Evolutionary conservation across 2,888 invertebrate species (phyloP).

Genomic region (Phyllotreta cruciferae): DNA sequence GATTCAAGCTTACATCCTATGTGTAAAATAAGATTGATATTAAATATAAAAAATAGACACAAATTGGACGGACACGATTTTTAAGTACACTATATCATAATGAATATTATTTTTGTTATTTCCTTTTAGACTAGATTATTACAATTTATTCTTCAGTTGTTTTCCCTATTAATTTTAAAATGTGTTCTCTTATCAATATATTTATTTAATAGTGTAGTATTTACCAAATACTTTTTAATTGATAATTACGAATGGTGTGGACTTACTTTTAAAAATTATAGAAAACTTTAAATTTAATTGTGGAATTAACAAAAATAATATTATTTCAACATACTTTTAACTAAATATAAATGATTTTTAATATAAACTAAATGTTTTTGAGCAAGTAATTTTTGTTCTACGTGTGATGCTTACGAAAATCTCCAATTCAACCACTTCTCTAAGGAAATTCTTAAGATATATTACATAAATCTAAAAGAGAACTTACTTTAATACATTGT

Average conservation of each 20-base stretch:
- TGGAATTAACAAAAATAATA: conserved; percentile 1
- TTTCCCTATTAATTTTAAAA: too few species aligned
- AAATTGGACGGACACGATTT: conserved; percentile 42
- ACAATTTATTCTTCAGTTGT: too few species aligned
- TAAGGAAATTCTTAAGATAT: background rate
- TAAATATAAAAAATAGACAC: conserved; percentile 36
- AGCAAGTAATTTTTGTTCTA: background rate
- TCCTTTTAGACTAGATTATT: background rate
- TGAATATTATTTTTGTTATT: too few species aligned
- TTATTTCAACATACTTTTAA: background rate
- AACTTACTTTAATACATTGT: conserved; percentile 10
- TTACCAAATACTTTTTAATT: too few species aligned
- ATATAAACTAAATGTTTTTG: background rate
- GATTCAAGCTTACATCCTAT: background rate
- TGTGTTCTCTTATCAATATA: too few species aligned
- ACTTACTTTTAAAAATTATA: background rate
- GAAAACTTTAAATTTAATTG: background rate
- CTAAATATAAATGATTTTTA: conserved; percentile 5
- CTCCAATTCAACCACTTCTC: background rate
- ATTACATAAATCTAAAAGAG: conserved; percentile 17
- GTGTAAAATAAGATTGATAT: conserved; percentile 4
- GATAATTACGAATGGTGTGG: too few species aligned
- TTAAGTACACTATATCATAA: conserved; percentile 39
- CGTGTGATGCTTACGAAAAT: conserved; percentile 1
- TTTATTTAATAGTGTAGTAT: too few species aligned